These are phyloP conservation scores for Crocidura indochinensis DNA, from an alignment of 2,797 vertebrate species.

Conservation along the genomic window DNA sequence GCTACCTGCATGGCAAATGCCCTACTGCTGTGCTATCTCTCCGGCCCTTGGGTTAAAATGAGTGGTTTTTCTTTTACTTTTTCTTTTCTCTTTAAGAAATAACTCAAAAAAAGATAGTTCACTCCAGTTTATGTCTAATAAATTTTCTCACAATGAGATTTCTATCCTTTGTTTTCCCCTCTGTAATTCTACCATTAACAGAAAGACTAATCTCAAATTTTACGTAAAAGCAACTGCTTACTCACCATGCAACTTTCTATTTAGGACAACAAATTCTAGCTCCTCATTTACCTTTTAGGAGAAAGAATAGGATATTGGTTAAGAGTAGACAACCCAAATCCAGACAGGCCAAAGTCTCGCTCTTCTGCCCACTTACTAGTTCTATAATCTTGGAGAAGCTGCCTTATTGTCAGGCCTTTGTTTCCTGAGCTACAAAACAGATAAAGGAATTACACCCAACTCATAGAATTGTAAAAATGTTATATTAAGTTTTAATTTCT, in stretches of 20 bases:
- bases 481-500: constrained; percentile 35
- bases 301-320: neutral
- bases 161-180: neutral
- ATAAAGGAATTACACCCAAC: neutral
- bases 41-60: too few species aligned
- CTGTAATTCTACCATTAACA: constrained; percentile 50
- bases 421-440: constrained; percentile 39
- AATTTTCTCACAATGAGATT: constrained; percentile 26
- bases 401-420: constrained; percentile 38
- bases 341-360: constrained; percentile 45
- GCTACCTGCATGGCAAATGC: too few species aligned
- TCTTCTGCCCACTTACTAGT: constrained; percentile 15
- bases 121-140: constrained; percentile 31
- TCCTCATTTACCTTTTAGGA: constrained; percentile 54
- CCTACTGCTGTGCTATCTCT: too few species aligned
- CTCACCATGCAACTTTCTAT: constrained; percentile 37
- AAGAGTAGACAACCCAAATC: constrained; percentile 51
- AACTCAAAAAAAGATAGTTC: constrained; percentile 19
- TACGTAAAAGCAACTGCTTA: constrained; percentile 51
- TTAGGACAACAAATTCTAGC: constrained; percentile 57
- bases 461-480: constrained; percentile 34
- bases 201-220: constrained; percentile 61
- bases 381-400: constrained; percentile 8
- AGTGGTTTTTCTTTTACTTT: constrained; percentile 36
- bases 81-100: constrained; percentile 59